These are phyloP conservation scores for Puma concolor DNA, from an alignment of 2,113 vertebrate species.

Conservation along the genomic window DNA sequence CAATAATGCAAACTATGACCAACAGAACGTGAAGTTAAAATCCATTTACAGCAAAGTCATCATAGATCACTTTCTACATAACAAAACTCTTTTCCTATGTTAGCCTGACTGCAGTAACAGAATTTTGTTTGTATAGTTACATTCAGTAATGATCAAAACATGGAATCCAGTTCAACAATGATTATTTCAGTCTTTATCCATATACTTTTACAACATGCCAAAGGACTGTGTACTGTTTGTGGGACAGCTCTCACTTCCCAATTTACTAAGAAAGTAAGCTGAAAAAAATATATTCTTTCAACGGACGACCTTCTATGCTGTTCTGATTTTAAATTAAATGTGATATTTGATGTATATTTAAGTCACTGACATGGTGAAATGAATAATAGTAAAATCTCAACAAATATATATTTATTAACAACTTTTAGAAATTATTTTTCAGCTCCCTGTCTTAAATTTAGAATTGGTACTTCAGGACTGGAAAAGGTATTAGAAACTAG, in stretches of 20 bases:
- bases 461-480: background rate
- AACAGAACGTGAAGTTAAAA: background rate
- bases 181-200: background rate
- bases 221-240: background rate
- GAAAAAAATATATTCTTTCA: background rate
- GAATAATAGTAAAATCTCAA: background rate
- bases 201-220: background rate
- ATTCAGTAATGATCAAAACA: background rate
- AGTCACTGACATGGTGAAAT: background rate
- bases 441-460: background rate
- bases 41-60: background rate
- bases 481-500: background rate
- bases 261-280: slow-evolving; percentile 39
- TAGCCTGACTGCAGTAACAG: background rate
- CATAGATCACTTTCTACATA: background rate
- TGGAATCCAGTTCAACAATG: background rate
- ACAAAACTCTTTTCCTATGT: background rate
- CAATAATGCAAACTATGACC: background rate
- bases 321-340: background rate
- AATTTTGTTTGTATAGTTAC: background rate
- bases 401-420: background rate
- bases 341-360: background rate
- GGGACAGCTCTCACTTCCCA: background rate
- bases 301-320: background rate
- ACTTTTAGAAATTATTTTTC: slow-evolving; percentile 15